Percentiles rank a stretch among this genome's conserved stretches.
These are phyloP conservation scores for Grantiella picta DNA, from an alignment of 2,113 vertebrate species.

Conservation along the genomic window DNA sequence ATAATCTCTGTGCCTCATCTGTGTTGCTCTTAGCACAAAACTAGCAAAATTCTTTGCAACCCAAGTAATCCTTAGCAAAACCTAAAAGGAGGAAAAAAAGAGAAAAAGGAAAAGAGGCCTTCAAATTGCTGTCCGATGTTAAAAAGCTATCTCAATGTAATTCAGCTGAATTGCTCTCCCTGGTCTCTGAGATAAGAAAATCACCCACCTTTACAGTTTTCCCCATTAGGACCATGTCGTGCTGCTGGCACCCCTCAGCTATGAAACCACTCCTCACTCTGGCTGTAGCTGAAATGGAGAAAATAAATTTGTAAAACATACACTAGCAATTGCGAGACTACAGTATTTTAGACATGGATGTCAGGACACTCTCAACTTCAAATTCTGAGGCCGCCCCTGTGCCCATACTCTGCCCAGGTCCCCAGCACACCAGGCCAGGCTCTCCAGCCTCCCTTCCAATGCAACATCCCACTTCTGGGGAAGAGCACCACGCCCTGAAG, in stretches of 20 bases:
- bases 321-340: background rate
- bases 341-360: rapidly evolving
- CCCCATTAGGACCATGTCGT: background rate
- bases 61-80: background rate
- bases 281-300: rapidly evolving
- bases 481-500: background rate
- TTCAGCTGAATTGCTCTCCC: background rate
- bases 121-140: background rate
- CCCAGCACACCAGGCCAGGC: rapidly evolving
- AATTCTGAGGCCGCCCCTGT: background rate
- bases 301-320: background rate
- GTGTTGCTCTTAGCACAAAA: background rate
- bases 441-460: background rate
- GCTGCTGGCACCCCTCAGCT: background rate
- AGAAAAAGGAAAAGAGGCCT: background rate
- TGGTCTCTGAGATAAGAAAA: background rate
- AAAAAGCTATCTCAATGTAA: background rate
- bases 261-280: background rate
- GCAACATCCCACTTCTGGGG: background rate
- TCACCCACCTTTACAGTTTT: rapidly evolving
- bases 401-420: rapidly evolving
- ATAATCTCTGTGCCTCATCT: background rate
- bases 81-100: background rate
- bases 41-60: background rate
- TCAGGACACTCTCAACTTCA: background rate